phyloP scores from a whole-genome alignment of 1,140 invertebrate genomes.

The Drosophila suzukii region DNA sequence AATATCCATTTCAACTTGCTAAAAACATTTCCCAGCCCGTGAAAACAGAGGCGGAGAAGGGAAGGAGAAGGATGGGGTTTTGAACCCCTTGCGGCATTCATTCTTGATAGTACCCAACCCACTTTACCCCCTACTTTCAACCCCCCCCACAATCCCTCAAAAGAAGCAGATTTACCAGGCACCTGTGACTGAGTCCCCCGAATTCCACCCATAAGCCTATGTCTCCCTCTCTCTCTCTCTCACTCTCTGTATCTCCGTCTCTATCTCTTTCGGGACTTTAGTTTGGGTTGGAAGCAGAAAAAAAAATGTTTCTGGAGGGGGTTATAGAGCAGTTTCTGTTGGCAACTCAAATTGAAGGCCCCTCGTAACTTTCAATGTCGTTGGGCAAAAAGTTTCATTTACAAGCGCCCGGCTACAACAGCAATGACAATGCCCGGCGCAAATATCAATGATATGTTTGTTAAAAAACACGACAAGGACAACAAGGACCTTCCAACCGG shows the following conservation, averaged over 20 bases:
- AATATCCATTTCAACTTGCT: conserved; percentile 53
- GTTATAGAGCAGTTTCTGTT: conserved; percentile 17
- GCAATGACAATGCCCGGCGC: conserved; percentile 60
- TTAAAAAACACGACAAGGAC: conserved; percentile 76
- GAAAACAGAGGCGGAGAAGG: background rate
- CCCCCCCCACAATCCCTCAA: too few species aligned
- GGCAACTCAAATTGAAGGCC: conserved; percentile 54
- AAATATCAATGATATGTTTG: conserved; percentile 82
- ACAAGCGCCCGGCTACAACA: conserved; percentile 44
- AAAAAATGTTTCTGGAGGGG: background rate
- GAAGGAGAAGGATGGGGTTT: background rate
- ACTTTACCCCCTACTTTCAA: background rate
- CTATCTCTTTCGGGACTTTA: conserved; percentile 2
- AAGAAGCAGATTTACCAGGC: conserved; percentile 20
- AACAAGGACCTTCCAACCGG: conserved; percentile 50
- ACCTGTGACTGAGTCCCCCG: conserved; percentile 32
- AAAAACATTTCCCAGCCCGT: conserved; percentile 22
- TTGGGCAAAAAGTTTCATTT: conserved; percentile 73
- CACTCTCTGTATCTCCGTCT: background rate
- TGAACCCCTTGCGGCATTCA: background rate
- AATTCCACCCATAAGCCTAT: background rate
- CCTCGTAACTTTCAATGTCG: conserved; percentile 73
- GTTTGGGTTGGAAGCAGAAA: background rate
- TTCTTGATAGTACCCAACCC: background rate
- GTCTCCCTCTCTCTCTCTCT: background rate